phyloP scores from a whole-genome alignment of 1,140 invertebrate species.

The Grapholita molesta region DNA sequence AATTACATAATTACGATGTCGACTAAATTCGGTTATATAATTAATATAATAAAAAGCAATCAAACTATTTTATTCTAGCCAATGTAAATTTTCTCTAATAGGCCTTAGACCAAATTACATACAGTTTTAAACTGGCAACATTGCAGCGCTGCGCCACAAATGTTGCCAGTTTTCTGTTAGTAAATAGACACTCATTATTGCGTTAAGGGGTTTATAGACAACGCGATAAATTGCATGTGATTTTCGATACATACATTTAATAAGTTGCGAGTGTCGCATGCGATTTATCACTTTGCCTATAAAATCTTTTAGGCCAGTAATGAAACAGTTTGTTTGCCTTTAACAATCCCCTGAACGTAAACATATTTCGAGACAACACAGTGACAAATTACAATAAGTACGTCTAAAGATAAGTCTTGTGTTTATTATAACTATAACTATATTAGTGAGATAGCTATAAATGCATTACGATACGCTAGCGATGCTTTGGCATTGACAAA shows the following conservation, averaged over 20 bases:
- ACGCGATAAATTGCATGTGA: background rate
- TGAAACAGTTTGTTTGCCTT: background rate
- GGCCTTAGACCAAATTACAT: too few species aligned
- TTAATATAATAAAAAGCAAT: background rate
- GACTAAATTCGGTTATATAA: background rate
- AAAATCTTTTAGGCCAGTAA: background rate
- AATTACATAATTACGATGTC: background rate
- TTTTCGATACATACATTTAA: too few species aligned
- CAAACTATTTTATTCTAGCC: background rate
- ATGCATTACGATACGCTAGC: slow-evolving; percentile 78
- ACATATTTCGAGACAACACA: slow-evolving; percentile 49
- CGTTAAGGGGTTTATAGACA: background rate
- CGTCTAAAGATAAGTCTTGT: slow-evolving; percentile 72
- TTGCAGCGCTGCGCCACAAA: background rate
- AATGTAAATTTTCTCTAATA: background rate
- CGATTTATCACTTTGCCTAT: too few species aligned
- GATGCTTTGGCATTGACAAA: slow-evolving; percentile 79
- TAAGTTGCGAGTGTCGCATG: too few species aligned
- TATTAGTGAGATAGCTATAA: slow-evolving; percentile 77
- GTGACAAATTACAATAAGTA: slow-evolving; percentile 45
- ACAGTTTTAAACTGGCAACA: background rate
- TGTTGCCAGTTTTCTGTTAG: background rate
- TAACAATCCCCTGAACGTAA: background rate
- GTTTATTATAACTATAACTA: slow-evolving; percentile 67
- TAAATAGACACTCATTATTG: background rate